A percentile compares a stretch with the other conserved stretches of the same genome.
phyloP scores from a whole-genome alignment of 2,113 vertebrate species.

The Myrmophylax atrothorax region DNA sequence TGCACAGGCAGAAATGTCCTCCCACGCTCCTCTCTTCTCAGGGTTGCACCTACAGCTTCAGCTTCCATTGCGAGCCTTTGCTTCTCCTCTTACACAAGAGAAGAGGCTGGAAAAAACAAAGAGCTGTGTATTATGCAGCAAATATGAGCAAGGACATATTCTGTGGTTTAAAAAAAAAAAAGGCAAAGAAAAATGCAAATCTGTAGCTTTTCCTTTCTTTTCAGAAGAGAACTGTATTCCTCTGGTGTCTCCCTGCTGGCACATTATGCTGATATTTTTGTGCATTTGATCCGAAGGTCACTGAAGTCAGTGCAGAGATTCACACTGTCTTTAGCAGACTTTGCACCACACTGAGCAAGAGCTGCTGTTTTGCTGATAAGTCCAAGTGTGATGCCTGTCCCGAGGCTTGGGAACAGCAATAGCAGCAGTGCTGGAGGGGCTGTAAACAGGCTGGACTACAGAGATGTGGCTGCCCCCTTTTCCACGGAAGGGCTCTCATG shows the following conservation, averaged over 20 bases:
- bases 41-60: not conserved
- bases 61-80: not conserved
- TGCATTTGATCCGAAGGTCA: not conserved
- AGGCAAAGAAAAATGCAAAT: not conserved
- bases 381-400: accelerated
- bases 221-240: not conserved
- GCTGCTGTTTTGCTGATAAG: not conserved
- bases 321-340: not conserved
- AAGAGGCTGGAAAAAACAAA: not conserved
- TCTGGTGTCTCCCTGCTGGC: not conserved
- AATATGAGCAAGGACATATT: not conserved
- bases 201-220: not conserved
- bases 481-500: not conserved
- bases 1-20: not conserved
- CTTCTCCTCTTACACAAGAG: not conserved
- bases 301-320: not conserved
- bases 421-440: not conserved
- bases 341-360: not conserved
- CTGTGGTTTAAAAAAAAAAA: not conserved
- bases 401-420: not conserved
- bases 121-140: not conserved
- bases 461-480: not conserved
- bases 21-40: not conserved
- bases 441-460: not conserved
- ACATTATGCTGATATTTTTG: not conserved